These are phyloP conservation scores for Eulemur albifrons DNA, from an alignment of 2,797 vertebrate species.

Conservation along the genomic window DNA sequence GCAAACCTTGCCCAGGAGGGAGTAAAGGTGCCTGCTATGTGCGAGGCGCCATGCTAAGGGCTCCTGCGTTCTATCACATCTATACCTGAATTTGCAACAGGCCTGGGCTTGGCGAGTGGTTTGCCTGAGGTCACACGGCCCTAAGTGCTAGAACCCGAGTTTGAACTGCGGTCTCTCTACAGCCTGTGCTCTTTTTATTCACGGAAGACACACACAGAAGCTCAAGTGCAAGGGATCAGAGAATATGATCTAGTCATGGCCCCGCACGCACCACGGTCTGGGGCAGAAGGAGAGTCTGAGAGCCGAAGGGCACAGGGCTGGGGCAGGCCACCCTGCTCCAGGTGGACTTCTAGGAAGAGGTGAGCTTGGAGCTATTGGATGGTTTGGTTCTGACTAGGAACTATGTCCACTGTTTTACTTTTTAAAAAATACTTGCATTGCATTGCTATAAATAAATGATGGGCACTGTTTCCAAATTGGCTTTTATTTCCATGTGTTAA, in stretches of 20 bases:
- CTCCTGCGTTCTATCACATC: no score
- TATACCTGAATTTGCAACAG: background rate
- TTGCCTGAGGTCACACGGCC: background rate
- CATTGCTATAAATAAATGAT: slow-evolving; percentile 57
- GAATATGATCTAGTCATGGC: background rate
- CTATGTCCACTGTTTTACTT: background rate
- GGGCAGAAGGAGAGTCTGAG: background rate
- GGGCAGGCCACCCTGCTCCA: background rate
- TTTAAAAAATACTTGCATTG: background rate
- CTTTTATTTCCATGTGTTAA: slow-evolving; percentile 59
- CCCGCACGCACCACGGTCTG: rapidly evolving
- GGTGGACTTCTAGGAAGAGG: background rate
- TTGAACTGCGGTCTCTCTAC: background rate
- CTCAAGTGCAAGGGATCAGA: background rate
- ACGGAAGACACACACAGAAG: background rate
- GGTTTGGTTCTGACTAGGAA: background rate
- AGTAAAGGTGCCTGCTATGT: background rate
- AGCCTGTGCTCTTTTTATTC: background rate
- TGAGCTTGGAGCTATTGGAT: background rate
- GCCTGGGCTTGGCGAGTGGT: no score
- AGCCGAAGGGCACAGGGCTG: rapidly evolving
- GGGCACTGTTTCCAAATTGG: slow-evolving; percentile 18
- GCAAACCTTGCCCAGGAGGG: background rate
- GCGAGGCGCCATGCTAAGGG: rapidly evolving
- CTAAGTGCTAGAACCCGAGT: background rate